Percentiles rank a stretch among this genome's conserved stretches.
Evolutionary conservation across 2,888 invertebrate genomes (phyloP).

Genomic region (Scaptomyza caliginosa): DNA sequence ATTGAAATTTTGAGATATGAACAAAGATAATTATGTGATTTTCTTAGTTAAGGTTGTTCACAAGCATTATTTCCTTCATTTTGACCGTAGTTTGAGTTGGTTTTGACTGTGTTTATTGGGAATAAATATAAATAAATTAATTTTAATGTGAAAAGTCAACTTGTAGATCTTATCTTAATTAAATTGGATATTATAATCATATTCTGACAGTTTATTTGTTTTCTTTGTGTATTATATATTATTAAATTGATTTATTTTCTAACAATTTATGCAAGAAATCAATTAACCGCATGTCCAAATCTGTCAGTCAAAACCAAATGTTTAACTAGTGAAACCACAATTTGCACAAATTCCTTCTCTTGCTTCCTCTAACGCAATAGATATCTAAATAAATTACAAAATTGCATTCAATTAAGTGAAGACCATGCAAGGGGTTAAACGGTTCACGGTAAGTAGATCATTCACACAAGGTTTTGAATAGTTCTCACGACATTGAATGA

Average conservation of each 20-base stretch:
- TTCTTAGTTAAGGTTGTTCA: no score
- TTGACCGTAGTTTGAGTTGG: no score
- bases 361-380: no score
- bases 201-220: background rate
- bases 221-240: background rate
- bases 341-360: no score
- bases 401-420: no score
- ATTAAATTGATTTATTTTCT: background rate
- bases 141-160: no score
- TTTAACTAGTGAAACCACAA: slow-evolving; percentile 27
- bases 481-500: background rate
- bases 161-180: no score
- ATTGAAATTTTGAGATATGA: no score
- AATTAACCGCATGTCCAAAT: background rate
- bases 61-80: no score
- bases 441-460: slow-evolving; percentile 17
- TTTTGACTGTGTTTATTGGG: slow-evolving; percentile 38
- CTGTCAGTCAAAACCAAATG: background rate
- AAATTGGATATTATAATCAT: background rate
- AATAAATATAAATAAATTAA: slow-evolving; percentile 51
- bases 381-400: no score
- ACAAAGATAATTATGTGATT: no score
- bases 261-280: background rate
- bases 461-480: background rate
- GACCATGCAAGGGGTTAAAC: background rate